Percentiles rank a stretch among this genome's conserved stretches.
These are phyloP conservation scores for Chironomus tentans DNA, from an alignment of 2,888 invertebrate genomes.

Conservation along the genomic window DNA sequence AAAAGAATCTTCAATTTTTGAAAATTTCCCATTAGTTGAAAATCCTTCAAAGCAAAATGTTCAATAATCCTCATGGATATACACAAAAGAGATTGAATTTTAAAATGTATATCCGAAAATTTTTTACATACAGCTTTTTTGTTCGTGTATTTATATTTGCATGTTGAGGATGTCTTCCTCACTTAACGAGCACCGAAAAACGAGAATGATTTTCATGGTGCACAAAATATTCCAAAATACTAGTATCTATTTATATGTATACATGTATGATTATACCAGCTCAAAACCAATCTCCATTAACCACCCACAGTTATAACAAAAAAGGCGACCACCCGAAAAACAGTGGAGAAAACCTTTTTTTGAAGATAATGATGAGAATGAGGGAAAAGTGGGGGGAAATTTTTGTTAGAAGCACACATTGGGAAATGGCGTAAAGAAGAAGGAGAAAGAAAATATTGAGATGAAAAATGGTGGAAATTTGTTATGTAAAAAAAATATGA, in stretches of 20 bases:
- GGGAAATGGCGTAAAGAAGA: neutral
- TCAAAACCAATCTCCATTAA: conserved; percentile 8
- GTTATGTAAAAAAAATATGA: conserved; percentile 13
- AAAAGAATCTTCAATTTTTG: too few relatives aligned
- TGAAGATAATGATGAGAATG: neutral
- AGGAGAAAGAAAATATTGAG: neutral
- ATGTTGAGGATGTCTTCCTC: neutral
- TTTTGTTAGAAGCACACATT: neutral
- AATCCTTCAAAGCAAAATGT: too few relatives aligned
- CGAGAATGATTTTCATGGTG: neutral
- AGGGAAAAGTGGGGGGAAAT: neutral
- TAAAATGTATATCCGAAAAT: too few relatives aligned
- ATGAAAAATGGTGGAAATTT: conserved; percentile 25
- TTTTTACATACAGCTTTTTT: too few relatives aligned
- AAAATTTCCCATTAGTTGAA: too few relatives aligned
- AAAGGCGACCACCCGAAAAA: neutral
- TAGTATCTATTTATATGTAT: neutral
- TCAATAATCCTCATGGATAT: too few relatives aligned
- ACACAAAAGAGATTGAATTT: too few relatives aligned
- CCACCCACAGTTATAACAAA: neutral
- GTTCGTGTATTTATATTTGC: neutral
- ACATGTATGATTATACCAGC: neutral
- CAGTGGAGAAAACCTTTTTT: neutral
- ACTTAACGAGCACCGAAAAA: neutral
- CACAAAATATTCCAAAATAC: neutral